Evolutionary conservation across 2,888 invertebrate genomes (phyloP), one percentile per base, ranked within the genome.

Genomic region (Tetheella fluctuosa): DNA sequence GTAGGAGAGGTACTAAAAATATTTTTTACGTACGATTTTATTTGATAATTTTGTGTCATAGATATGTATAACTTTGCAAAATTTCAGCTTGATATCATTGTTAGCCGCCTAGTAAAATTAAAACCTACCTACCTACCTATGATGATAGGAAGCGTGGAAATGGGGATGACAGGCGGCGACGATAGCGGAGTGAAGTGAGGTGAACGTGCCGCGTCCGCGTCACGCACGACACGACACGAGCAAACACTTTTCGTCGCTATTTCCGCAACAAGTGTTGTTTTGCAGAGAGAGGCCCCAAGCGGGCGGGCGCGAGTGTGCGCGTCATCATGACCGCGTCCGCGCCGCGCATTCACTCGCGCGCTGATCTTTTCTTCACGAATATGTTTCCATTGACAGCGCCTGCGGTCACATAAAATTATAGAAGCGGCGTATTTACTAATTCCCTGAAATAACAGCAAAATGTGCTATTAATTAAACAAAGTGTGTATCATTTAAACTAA

Each of bases 251-350:
- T 87, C 86, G 83, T 82, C 86, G 88, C 91, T 91, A 90, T 91
- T 91, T 91, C 90, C 88, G 90, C 91, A 88, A 88, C 90, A 88
- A 92, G 89, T 90, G 90, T 90, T 91, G 90, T 90, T 91, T 90
- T 87, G 89, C 85, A 83, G 84, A 84, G 83, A 86, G 90, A 86
- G 91, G 91, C 90, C 81, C 90, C 85, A 81, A 81, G 85, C 84
- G 88, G 84, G 84, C n/a, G 20, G 84, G 88, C 84, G 83, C 79
- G 76, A 75, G 73, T 78, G 70, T 73, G 63, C 65, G 63, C 70
- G 74, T 76, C 75, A 70, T 68, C 70, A 23, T 37, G 23, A 60
- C 63, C 67, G 59, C 63, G 25, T 25, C 30, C 30, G 37, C 15
- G 12, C 15, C 37, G 15, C 15, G 15, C 58, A n/a, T n/a, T n/a